Percentiles rank a stretch among this genome's conserved stretches.
Evolutionary conservation across 2,113 vertebrate genomes (phyloP).

Genomic region (Pipa parva): DNA sequence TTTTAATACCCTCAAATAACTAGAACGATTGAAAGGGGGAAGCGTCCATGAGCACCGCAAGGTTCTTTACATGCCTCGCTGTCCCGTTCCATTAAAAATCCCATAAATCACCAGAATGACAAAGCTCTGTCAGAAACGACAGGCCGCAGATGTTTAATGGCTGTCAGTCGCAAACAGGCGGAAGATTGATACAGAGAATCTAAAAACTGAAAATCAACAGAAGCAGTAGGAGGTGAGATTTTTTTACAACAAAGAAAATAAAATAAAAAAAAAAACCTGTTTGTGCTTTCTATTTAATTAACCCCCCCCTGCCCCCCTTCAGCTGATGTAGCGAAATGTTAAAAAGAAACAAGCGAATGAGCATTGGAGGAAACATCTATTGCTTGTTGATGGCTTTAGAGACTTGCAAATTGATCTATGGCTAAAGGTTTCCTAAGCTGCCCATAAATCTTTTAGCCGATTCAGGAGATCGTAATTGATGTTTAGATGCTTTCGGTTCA

Average conservation of each 20-base stretch:
- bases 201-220: neutral
- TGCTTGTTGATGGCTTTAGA: neutral
- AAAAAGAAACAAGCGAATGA: too few relatives aligned
- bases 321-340: too few relatives aligned
- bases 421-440: neutral
- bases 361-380: too few relatives aligned
- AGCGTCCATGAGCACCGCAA: neutral
- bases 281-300: too few relatives aligned
- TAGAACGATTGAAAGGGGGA: neutral
- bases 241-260: neutral
- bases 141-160: slow-evolving; percentile 13
- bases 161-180: slow-evolving; percentile 10
- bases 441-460: neutral
- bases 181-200: slow-evolving; percentile 11
- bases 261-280: neutral
- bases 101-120: slow-evolving; percentile 7
- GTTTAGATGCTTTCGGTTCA: neutral
- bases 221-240: neutral
- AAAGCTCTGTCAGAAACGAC: neutral
- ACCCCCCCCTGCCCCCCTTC: too few relatives aligned
- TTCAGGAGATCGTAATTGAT: neutral
- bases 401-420: slow-evolving; percentile 1
- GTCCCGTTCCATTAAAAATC: slow-evolving; percentile 15
- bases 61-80: slow-evolving; percentile 8
- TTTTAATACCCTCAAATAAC: neutral